Percentiles rank a stretch among this genome's conserved stretches.
phyloP scores from a whole-genome alignment of 2,888 invertebrate genomes.

The Plebejus anna region DNA sequence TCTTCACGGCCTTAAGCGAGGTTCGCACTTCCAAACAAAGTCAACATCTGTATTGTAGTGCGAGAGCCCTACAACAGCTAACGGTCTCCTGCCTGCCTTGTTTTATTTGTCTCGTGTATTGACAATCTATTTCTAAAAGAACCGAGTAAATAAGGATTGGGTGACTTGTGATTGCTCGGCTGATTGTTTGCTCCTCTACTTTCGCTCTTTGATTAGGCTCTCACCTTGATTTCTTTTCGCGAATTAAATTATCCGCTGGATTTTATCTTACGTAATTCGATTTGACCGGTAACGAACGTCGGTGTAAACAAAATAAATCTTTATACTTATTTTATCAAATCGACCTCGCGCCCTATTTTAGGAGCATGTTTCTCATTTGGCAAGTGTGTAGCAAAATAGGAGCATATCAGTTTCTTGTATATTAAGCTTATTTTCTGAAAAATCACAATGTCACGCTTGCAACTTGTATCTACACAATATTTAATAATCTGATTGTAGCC shows the following conservation, averaged over 20 bases:
- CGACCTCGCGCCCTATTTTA: slow-evolving; percentile 6
- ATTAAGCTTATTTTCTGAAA: background rate
- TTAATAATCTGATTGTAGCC: no score
- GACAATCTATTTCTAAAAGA: slow-evolving; percentile 66
- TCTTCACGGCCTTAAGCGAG: background rate
- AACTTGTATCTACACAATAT: no score
- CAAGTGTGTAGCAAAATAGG: background rate
- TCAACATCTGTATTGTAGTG: slow-evolving; percentile 45
- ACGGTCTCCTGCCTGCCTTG: slow-evolving; percentile 46
- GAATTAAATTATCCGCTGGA: slow-evolving; percentile 17
- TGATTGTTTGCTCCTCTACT: slow-evolving; percentile 58
- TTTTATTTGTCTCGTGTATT: slow-evolving; percentile 64
- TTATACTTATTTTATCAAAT: slow-evolving; percentile 22
- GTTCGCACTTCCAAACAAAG: slow-evolving; percentile 38
- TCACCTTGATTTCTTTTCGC: slow-evolving; percentile 30
- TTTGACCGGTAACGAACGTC: slow-evolving; percentile 3
- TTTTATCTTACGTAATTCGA: slow-evolving; percentile 12
- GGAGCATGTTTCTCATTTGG: background rate
- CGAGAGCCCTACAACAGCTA: slow-evolving; percentile 44
- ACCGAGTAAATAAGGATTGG: slow-evolving; percentile 56
- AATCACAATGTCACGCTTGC: background rate
- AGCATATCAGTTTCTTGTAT: background rate
- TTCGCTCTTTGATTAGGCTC: slow-evolving; percentile 63
- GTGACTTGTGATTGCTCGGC: slow-evolving; percentile 63
- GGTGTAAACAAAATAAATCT: slow-evolving; percentile 23